Evolutionary conservation across 2,888 invertebrate genomes (phyloP), one percentile per base, ranked within the genome.

Genomic region (Papilio demoleus): DNA sequence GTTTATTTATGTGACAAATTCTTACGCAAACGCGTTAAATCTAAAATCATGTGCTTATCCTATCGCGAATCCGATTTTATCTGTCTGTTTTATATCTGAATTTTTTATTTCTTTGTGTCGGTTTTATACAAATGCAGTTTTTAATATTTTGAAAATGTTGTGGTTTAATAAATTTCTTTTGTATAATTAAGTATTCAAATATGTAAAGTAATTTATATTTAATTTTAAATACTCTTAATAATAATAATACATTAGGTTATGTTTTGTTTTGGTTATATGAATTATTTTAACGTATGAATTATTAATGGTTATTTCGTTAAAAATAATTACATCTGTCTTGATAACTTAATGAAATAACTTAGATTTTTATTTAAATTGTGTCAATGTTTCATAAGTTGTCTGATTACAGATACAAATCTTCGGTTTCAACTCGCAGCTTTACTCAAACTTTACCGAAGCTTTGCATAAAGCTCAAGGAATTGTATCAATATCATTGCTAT

Each of bases 351-450:
- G n/a, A n/a, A n/a, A n/a, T n/a, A n/a, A n/a, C n/a, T n/a, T n/a
- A n/a, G 4, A 38, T 38, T 22, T 22, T 22, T 2, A 31, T 56
- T 17, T 17, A 11, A 0, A n/a, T 56, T 9, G 4, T 31, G 14
- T 11, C 19, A 50, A 56, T 9, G 17, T 31, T 24, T 62, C 45
- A 45, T 62, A 9, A n/a, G 8, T 56, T 56, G 17, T 56, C 31
- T 56, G 85, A 34, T 95, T 95, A 75, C 95, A 99, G 99, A 96
- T 99, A 85, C 99, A 99, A 94, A 97, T 99, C 93, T 97, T 98
- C 92, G 99, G 99, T 80, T 99, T 98, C 94, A 99, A 99, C 93
- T 97, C 98, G 71, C 98, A 99, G 92, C 95, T 99, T 77, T 99
- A 99, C 93, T 96, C 96, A 82, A 99, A 99, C 94, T 98, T 98